Percentiles rank a stretch among this genome's conserved stretches.
Conservation (phyloP, 2,113 vertebrate species). For the Ovis canadensis region DNA sequence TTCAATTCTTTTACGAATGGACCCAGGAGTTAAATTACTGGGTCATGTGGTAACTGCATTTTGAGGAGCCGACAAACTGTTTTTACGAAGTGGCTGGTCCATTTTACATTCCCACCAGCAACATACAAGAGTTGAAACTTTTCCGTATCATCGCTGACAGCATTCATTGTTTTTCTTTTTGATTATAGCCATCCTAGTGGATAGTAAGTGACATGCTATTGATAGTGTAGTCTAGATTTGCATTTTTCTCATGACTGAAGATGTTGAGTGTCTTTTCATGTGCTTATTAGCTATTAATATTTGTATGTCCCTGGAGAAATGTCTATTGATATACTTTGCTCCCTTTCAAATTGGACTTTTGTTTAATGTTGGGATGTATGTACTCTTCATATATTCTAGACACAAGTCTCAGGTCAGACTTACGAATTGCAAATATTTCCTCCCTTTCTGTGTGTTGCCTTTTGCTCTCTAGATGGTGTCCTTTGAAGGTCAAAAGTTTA, state of each 20-base stretch:
- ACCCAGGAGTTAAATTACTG: neutral
- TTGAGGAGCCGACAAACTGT: neutral
- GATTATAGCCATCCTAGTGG: no score
- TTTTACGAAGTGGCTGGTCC: neutral
- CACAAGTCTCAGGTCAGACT: neutral
- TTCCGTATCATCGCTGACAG: fast-evolving
- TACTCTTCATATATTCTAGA: neutral
- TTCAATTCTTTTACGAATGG: neutral
- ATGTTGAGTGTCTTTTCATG: neutral
- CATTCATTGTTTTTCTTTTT: neutral
- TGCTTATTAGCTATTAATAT: neutral
- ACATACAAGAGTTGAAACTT: neutral
- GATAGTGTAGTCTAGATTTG: neutral
- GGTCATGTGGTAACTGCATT: neutral
- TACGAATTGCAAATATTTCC: neutral
- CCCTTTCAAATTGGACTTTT: neutral
- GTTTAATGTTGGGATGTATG: neutral
- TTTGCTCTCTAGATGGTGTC: neutral
- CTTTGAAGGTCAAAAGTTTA: neutral
- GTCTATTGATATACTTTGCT: neutral
- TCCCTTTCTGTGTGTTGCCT: neutral
- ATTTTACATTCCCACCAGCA: neutral
- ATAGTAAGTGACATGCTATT: neutral
- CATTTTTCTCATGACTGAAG: neutral
- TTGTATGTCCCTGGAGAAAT: neutral